Percentiles rank a stretch among this genome's conserved stretches.
These are phyloP conservation scores for Notodromas monacha DNA, from an alignment of 2,888 invertebrate genomes.

Conservation along the genomic window DNA sequence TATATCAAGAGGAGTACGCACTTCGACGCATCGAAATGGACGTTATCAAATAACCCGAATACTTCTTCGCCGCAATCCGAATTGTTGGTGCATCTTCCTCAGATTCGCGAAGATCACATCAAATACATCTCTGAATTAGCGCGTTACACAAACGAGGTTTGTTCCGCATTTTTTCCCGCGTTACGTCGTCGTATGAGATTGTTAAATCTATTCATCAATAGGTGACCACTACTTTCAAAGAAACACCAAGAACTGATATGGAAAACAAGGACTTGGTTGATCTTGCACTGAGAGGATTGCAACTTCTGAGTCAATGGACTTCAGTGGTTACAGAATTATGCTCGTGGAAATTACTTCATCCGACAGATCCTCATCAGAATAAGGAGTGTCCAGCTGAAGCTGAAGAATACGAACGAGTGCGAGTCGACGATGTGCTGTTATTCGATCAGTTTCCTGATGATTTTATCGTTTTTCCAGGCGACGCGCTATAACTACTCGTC, in stretches of 20 bases:
- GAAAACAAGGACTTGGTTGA: slow-evolving; percentile 74
- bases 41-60: slow-evolving; percentile 43
- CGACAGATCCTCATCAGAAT: slow-evolving; percentile 84
- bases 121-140: slow-evolving; percentile 86
- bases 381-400: slow-evolving; percentile 77
- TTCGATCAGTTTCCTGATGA: slow-evolving; percentile 6
- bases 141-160: slow-evolving; percentile 35
- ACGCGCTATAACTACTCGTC: slow-evolving; percentile 88
- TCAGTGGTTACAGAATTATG: slow-evolving; percentile 79
- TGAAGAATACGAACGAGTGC: slow-evolving; percentile 80
- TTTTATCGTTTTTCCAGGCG: slow-evolving; percentile 23
- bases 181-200: slow-evolving; percentile 6
- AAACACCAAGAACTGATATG: slow-evolving; percentile 46
- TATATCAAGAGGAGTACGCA: slow-evolving; percentile 78
- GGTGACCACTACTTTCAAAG: slow-evolving; percentile 72
- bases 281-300: slow-evolving; percentile 61
- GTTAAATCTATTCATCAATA: too few relatives aligned
- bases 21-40: slow-evolving; percentile 63
- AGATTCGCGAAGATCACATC: slow-evolving; percentile 80
- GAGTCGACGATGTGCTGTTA: slow-evolving; percentile 10
- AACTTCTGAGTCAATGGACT: slow-evolving; percentile 82
- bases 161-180: slow-evolving; percentile 6
- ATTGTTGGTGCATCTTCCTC: slow-evolving; percentile 62
- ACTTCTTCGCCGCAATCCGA: slow-evolving; percentile 65
- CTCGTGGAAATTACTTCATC: slow-evolving; percentile 90